These are phyloP conservation scores for Cydia splendana DNA, from an alignment of 1,140 invertebrate genomes.

Conservation along the genomic window DNA sequence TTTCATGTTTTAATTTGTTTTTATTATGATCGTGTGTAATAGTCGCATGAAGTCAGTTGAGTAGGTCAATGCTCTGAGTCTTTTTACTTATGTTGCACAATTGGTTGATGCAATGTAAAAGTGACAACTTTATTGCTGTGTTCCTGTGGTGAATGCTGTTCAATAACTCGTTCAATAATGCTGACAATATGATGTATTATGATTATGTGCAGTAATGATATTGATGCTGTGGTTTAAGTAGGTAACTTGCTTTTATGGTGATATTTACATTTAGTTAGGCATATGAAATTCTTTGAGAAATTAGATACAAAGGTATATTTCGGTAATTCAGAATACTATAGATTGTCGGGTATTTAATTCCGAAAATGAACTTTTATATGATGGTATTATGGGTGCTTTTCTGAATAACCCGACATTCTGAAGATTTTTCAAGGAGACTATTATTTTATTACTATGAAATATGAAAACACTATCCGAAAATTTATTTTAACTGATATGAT, in stretches of 20 bases:
- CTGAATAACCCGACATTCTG: no score
- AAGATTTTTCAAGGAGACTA: no score
- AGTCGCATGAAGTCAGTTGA: not conserved
- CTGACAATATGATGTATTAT: slow-evolving; percentile 46
- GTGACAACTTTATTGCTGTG: slow-evolving; percentile 70
- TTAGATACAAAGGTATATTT: no score
- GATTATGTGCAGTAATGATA: not conserved
- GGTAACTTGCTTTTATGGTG: not conserved
- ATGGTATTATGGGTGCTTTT: no score
- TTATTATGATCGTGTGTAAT: slow-evolving; percentile 20
- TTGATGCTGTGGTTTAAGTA: not conserved
- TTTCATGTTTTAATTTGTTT: slow-evolving; percentile 14
- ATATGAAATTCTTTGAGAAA: no score
- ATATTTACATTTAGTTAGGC: slow-evolving; percentile 1
- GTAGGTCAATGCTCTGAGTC: slow-evolving; percentile 34
- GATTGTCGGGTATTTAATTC: no score
- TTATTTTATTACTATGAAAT: no score
- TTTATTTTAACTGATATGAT: no score
- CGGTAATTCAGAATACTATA: no score
- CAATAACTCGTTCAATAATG: slow-evolving; percentile 62
- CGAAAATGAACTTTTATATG: no score
- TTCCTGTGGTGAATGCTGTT: slow-evolving; percentile 64
- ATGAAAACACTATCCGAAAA: no score
- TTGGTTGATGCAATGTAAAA: slow-evolving; percentile 56
- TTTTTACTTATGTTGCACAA: slow-evolving; percentile 53